These are phyloP conservation scores for Balanococcus diminutus DNA, from an alignment of 2,888 invertebrate species.

Conservation along the genomic window DNA sequence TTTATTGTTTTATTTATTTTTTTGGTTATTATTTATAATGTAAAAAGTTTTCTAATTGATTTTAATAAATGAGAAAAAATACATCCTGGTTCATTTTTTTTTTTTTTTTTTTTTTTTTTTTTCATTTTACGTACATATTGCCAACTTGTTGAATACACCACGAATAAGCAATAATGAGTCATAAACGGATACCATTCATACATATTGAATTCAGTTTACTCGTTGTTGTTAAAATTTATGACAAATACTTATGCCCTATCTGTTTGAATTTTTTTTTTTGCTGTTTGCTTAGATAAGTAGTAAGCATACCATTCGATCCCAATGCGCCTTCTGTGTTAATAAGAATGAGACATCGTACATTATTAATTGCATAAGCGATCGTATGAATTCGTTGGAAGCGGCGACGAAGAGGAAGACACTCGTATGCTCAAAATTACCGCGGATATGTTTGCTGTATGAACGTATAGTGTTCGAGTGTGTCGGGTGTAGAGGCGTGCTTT, in stretches of 20 bases:
- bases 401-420: background rate
- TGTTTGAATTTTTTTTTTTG: background rate
- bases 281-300: background rate
- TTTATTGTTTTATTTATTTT: constrained; percentile 25
- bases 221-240: background rate
- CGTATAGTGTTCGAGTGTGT: background rate
- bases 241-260: constrained; percentile 25
- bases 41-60: constrained; percentile 43
- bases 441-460: background rate
- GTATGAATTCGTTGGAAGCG: background rate
- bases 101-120: background rate
- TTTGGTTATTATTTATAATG: constrained; percentile 32
- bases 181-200: background rate
- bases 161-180: constrained; percentile 1
- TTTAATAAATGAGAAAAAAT: constrained; percentile 20
- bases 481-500: background rate
- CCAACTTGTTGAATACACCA: background rate
- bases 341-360: background rate
- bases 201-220: background rate
- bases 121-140: background rate
- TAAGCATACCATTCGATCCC: background rate
- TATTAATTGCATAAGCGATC: background rate
- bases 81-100: background rate
- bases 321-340: background rate
- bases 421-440: background rate